Percentiles rank a stretch among this genome's conserved stretches.
Evolutionary conservation across 2,888 invertebrate species (phyloP).

Genomic region (Drosophila acutilabella): DNA sequence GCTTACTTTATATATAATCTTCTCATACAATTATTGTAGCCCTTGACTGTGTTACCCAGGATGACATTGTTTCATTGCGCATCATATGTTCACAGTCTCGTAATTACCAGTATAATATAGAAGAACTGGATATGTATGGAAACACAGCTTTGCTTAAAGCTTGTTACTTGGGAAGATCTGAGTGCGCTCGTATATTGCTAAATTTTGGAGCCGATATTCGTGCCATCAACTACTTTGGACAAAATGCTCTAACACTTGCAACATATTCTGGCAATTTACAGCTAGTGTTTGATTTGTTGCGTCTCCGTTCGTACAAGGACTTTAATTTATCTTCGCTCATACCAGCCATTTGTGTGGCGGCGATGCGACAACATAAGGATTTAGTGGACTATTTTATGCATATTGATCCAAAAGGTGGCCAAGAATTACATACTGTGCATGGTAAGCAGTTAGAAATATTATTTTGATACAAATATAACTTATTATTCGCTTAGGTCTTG

Average conservation of each 20-base stretch:
- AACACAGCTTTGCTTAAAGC: slow-evolving; percentile 84
- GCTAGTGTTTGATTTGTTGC: slow-evolving; percentile 72
- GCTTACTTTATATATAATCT: slow-evolving; percentile 8
- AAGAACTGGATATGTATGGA: slow-evolving; percentile 81
- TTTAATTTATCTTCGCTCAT: slow-evolving; percentile 83
- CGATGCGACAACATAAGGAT: slow-evolving; percentile 66
- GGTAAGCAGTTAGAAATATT: slow-evolving; percentile 48
- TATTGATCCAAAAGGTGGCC: slow-evolving; percentile 52
- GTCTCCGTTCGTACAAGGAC: slow-evolving; percentile 78
- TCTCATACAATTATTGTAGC: slow-evolving; percentile 52
- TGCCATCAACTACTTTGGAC: slow-evolving; percentile 83
- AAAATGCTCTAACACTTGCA: slow-evolving; percentile 84
- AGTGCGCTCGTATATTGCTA: slow-evolving; percentile 74
- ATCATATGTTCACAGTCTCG: slow-evolving; percentile 66
- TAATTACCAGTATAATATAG: slow-evolving; percentile 61
- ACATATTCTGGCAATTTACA: slow-evolving; percentile 73
- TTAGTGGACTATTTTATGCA: slow-evolving; percentile 71
- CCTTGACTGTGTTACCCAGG: slow-evolving; percentile 61
- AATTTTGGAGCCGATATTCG: slow-evolving; percentile 72
- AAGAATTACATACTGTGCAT: slow-evolving; percentile 71
- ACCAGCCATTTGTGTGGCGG: slow-evolving; percentile 83
- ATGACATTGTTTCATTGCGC: slow-evolving; percentile 68
- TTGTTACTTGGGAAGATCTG: slow-evolving; percentile 76
- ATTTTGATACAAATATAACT: neutral
- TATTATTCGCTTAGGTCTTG: slow-evolving; percentile 45